Base-by-base conservation (phyloP, 1,140 invertebrate species). In the Drosophila micromelanica region DNA sequence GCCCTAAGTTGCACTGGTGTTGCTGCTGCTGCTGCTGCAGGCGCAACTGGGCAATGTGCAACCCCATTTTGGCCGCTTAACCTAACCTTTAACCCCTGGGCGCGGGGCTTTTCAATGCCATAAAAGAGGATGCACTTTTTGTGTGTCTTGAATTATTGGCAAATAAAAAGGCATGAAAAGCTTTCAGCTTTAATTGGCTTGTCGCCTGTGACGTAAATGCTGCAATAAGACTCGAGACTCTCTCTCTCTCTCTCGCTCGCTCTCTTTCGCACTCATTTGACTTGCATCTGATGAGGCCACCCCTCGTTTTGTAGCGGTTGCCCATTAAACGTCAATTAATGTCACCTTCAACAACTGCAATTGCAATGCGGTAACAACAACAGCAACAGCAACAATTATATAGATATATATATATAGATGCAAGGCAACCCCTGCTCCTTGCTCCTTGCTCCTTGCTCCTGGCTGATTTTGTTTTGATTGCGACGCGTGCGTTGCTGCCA, bases 291-390 rank as follows among this genome's bases (percentile, higher is more conserved):
- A 6, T 8, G 32, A 37, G 11, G 37, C 42, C 42, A 52, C 17
- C 42, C 63, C 32, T 55, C 63, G 30, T 46, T 46, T 12, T 23
- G 37, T 13, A n/a, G 8, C 35, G 37, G 49, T 68, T 54, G 78
- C 65, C 78, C 62, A 86, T 86, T 86, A 86, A 86, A 86, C 78
- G 82, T 86, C 81, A 86, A 86, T 86, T 86, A 86, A 86, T 86
- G 81, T 86, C 81, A 86, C 78, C 81, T 86, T 81, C 67, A 86
- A 86, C 74, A 80, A 86, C 80, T 84, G 80, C 80, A 79, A 73
- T 76, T 67, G 80, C 80, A 74, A 68, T 40, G 32, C 32, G 32
- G 32, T 9, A 7, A 35, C 32, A 7, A 35, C 32, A 42, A 48
- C 45, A 27, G 13, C 54, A 61, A n/a, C 46, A 9, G 12, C 12